Percentiles rank a stretch among this genome's conserved stretches.
Conservation (phyloP, 2,888 invertebrate species). For the Acrobasis consociella region DNA sequence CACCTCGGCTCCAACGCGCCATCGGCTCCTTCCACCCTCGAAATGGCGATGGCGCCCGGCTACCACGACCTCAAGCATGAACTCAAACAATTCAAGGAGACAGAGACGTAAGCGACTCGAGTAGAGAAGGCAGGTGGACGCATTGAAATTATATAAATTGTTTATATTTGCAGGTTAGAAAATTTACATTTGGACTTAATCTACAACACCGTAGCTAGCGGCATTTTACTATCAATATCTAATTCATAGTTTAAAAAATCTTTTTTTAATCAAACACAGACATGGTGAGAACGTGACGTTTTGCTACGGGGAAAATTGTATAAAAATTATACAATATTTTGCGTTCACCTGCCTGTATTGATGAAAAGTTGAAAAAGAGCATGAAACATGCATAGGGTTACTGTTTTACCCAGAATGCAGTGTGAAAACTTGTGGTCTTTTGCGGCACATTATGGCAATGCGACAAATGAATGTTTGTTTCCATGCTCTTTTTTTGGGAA, state of each 20-base stretch:
- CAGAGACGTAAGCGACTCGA: conserved; percentile 86
- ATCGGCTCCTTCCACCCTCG: conserved; percentile 93
- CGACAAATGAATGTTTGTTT: not conserved
- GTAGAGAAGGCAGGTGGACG: conserved; percentile 24
- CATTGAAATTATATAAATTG: not conserved
- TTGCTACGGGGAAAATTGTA: too few relatives aligned
- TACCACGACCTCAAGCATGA: conserved; percentile 90
- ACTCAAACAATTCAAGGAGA: conserved; percentile 85
- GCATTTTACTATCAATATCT: too few relatives aligned
- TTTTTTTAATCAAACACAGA: too few relatives aligned
- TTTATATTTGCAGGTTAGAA: too few relatives aligned
- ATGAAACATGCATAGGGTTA: not conserved
- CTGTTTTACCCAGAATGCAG: not conserved
- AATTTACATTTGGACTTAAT: too few relatives aligned
- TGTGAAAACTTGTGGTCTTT: not conserved
- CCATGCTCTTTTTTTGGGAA: conserved; percentile 13
- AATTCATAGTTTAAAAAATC: too few relatives aligned
- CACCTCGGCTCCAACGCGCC: conserved; percentile 90
- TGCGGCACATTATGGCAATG: not conserved
- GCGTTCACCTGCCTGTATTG: conserved; percentile 5
- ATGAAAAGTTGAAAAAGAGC: conserved; percentile 2
- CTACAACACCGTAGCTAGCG: too few relatives aligned
- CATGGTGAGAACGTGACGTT: too few relatives aligned
- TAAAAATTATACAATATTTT: not conserved
- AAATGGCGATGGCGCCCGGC: conserved; percentile 93